Evolutionary conservation across 1,140 invertebrate species (phyloP), one percentile per base, ranked within the genome.

Genomic region (Drosophila trapezifrons): DNA sequence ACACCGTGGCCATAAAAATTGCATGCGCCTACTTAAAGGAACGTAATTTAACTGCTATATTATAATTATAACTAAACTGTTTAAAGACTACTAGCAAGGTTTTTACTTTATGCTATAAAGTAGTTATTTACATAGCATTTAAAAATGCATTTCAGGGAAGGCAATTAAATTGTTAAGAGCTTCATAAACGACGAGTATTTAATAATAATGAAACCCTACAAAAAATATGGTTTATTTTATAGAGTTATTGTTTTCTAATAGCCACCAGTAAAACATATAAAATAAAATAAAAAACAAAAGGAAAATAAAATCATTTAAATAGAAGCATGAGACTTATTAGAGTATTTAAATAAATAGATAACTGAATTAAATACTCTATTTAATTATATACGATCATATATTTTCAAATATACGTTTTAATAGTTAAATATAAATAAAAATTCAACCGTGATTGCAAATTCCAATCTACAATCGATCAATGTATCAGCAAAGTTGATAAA

Each of bases 1-100:
- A 35, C 40, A 35, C 40, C 40, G 29, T 57, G 64, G 32, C 77
- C 64, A 76, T 71, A 80, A 76, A 63, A 65, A 71, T 65, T 52
- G 42, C 20, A 43, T 45, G 37, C n/a, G 35, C 51, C n/a, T 29
- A 9, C 12, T 12, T 6, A 1, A 27, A 13, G 17, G 7, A 35
- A 15, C 20, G 4, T 15, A 20, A 0, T 32, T 32, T 32, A 4
- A 8, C 0, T 7, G 17, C 3, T 32, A 4, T 32, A 13, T 18
- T 18, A 51, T 32, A 52, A 51, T 8, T 51, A 13, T 13, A 51
- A 32, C 13, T 10, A 18, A 51, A 8, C 12, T 32, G 2, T 17
- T 49, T 32, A 18, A n/a, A 9, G 27, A 18, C 10, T 51, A n/a
- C n/a, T 29, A 29, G 29, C n/a, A 29, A 7, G 3, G 12, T 12